These are phyloP conservation scores for Phataginus tetradactyla DNA, from an alignment of 2,797 vertebrate species.

Conservation along the genomic window DNA sequence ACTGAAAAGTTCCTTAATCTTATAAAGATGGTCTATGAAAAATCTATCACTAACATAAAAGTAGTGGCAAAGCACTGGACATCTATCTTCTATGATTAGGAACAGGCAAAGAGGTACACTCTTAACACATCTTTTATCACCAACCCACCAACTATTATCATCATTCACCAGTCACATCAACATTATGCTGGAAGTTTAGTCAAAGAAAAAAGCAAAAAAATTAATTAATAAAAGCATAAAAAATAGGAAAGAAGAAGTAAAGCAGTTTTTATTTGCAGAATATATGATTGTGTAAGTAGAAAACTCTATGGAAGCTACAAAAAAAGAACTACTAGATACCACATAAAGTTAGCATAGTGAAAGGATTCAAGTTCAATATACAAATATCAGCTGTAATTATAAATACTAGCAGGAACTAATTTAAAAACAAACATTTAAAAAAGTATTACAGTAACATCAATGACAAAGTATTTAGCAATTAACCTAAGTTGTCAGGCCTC, in stretches of 20 bases:
- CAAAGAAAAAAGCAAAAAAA: neutral
- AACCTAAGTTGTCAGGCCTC: neutral
- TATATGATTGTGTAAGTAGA: neutral
- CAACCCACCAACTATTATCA: neutral
- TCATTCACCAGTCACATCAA: neutral
- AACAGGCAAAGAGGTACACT: neutral
- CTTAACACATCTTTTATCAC: neutral
- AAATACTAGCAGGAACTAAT: neutral
- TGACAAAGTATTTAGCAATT: neutral
- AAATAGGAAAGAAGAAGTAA: neutral
- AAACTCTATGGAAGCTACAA: neutral
- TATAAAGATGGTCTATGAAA: neutral
- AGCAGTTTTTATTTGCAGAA: neutral
- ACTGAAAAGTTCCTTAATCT: neutral
- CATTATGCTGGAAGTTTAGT: neutral
- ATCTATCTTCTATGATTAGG: neutral
- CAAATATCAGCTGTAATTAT: neutral
- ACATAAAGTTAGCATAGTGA: neutral
- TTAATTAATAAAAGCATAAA: neutral
- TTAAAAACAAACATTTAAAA: neutral
- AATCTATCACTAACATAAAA: neutral
- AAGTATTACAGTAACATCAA: neutral
- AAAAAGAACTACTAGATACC: neutral
- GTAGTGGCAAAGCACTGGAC: neutral
- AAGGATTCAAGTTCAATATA: neutral